Evolutionary conservation across 53 echinoderm and acorn worm genomes (phyloP), one percentile per base, ranked within the genome.

Genomic region (Luidia sarsii): DNA sequence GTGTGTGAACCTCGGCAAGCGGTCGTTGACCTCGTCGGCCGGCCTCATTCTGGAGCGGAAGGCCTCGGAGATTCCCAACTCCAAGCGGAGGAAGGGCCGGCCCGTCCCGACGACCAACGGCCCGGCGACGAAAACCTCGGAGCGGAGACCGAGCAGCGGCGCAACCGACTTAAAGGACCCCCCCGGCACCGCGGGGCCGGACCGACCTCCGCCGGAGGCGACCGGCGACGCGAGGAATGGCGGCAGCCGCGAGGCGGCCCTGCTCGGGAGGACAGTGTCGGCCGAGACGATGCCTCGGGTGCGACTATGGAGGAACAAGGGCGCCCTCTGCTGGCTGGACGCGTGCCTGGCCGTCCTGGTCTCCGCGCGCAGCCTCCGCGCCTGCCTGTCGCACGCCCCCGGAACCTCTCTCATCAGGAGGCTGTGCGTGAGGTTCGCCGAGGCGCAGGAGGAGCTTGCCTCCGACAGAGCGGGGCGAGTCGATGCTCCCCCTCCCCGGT

Each of bases 301-400:
- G 7, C 22, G 11, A 0, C 87, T 91, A 29, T 94, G 94, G 94
- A 37, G 20, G 28, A 94, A 94, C 54, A 81, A 91, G 59, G 71
- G 81, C 24, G 82, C 84, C 59, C 81, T 99, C 54, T 99, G 99
- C 64, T 99, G 99, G 99, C 56, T 99, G 46, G 99, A 99, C 48
- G 83, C 82, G 14, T 88, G 86, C 86, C 74, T 99, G 87, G 64
- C 89, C 15, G 41, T 89, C 22, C 51, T 99, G 21, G 91, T 94
- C 0, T 82, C 72, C 41, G 81, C 81, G 48, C 37, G 43, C 0
- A 91, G 91, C 57, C 71, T 99, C 23, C 89, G 89, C 3, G 27
- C 39, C 36, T 94, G 94, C 60, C 81, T 94, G 13, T 52, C 49
- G 11, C 36, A 68, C 19, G 65, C 87, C n/a, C 75, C 71, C 0